phyloP scores from a whole-genome alignment of 2,797 vertebrate genomes.

The Mastacembelus armatus region DNA sequence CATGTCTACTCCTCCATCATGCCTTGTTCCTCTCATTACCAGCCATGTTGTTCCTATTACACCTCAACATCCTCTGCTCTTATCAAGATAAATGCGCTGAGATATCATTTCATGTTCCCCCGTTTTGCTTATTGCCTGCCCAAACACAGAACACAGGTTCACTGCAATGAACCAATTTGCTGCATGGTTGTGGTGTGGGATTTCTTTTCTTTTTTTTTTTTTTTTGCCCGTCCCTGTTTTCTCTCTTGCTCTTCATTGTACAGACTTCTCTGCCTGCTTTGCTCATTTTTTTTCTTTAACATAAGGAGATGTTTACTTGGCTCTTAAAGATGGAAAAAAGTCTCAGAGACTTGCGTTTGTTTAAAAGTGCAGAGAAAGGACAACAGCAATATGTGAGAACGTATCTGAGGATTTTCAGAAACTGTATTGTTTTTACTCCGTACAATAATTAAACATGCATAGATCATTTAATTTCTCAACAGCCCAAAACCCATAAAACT shows the following conservation, averaged over 20 bases:
- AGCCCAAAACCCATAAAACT: not conserved
- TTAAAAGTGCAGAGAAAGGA: conserved; percentile 42
- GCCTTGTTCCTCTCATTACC: conserved; percentile 79
- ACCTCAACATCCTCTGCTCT: conserved; percentile 76
- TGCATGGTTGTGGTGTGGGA: conserved; percentile 67
- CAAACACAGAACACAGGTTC: conserved; percentile 69
- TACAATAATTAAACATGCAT: not conserved
- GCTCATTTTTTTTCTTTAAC: conserved; percentile 47
- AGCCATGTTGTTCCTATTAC: conserved; percentile 81
- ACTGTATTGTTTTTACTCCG: conserved; percentile 16
- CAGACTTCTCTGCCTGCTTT: conserved; percentile 55
- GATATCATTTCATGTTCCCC: conserved; percentile 77
- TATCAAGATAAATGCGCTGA: conserved; percentile 79
- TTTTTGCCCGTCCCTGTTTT: conserved; percentile 18
- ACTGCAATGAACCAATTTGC: conserved; percentile 77
- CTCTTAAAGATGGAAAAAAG: conserved; percentile 61
- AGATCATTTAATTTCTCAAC: not conserved
- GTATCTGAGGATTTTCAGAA: conserved; percentile 30
- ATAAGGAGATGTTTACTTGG: conserved; percentile 73
- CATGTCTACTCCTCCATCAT: conserved; percentile 74
- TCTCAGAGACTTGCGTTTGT: conserved; percentile 49
- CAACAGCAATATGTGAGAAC: conserved; percentile 45
- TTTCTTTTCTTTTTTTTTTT: conserved; percentile 25
- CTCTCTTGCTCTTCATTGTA: conserved; percentile 37
- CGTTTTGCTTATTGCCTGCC: conserved; percentile 63